Evolutionary conservation across 1,140 invertebrate species (phyloP).

Genomic region (Aphelenchoides besseyi): DNA sequence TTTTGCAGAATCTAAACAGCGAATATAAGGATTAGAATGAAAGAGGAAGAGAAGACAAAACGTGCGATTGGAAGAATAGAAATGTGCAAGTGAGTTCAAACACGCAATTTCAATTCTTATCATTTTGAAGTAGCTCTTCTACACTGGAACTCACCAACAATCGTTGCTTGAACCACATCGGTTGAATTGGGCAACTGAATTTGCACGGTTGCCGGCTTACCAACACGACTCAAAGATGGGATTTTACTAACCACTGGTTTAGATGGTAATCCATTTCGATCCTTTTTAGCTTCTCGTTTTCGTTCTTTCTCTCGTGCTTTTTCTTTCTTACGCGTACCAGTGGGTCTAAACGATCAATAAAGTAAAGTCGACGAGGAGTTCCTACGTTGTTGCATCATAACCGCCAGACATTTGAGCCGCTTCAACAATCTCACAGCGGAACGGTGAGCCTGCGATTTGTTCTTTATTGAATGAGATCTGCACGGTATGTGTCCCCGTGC

Average conservation of each 20-base stretch:
- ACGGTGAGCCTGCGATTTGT: conserved; percentile 62
- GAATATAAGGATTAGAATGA: neutral
- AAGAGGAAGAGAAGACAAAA: conserved; percentile 5
- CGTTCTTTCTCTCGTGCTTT: conserved; percentile 40
- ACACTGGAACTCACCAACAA: neutral
- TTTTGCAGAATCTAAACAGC: conserved; percentile 33
- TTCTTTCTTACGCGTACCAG: conserved; percentile 25
- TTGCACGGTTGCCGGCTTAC: conserved; percentile 81
- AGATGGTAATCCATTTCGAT: conserved; percentile 71
- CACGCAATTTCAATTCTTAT: neutral
- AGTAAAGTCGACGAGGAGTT: conserved; percentile 4
- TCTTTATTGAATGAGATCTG: conserved; percentile 66
- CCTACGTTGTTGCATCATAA: conserved; percentile 23
- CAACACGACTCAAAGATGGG: conserved; percentile 81
- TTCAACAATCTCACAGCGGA: conserved; percentile 19
- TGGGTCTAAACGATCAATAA: conserved; percentile 23
- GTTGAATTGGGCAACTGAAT: conserved; percentile 63
- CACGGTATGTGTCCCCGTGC: conserved; percentile 62
- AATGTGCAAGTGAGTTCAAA: neutral
- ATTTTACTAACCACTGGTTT: conserved; percentile 77
- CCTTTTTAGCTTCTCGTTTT: conserved; percentile 49
- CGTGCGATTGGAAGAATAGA: conserved; percentile 7
- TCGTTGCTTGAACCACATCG: conserved; percentile 26
- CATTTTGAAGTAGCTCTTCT: neutral
- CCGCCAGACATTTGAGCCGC: conserved; percentile 11